Base-by-base conservation (phyloP, 1,140 invertebrate species). In the Latrodectus geometricus region DNA sequence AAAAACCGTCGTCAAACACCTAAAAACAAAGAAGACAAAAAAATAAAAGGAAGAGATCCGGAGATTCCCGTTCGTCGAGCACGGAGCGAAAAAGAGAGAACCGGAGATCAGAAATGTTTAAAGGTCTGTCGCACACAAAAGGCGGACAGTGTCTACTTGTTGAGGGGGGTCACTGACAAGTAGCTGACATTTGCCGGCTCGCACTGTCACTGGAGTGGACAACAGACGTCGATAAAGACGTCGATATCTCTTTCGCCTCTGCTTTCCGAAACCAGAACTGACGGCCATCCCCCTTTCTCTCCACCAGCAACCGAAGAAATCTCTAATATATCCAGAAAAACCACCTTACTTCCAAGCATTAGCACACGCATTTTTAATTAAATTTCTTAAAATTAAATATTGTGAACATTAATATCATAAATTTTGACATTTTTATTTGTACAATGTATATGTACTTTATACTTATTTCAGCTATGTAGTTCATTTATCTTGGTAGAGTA, bases 211-310 rank as follows among this genome's bases (percentile, higher is more conserved):
- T n/a, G 15, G 9, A 86, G 49, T 72, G 54, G 83, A 86, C 83
- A 86, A 35, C 65, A 65, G 52, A 86, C 74, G 83, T 86, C 83
- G 83, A 86, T 77, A 86, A 61, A n/a, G 17, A 56, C 68, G 75
- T 86, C 83, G 83, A 86, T 86, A 86, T 83, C 70, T 72, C 35
- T 35, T 35, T 35, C 80, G 0, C 15, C 23, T 48, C 70, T 73
- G 20, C 9, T 8, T 11, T 61, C 11, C 17, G 54, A 61, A 17
- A 61, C 54, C 74, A 21, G 74, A 76, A 76, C 50, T n/a, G 74
- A 61, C 54, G 54, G 35, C 5, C 35, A 35, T 35, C 35, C 35
- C 35, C 35, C 5, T 35, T 35, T 35, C 35, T 35, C 35, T 35
- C 35, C 5, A 35, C 35, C 35, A 35, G 35, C 35, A 35, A 35